Base-by-base conservation (phyloP, 2,797 vertebrate species). In the Hylomyscus alleni region DNA sequence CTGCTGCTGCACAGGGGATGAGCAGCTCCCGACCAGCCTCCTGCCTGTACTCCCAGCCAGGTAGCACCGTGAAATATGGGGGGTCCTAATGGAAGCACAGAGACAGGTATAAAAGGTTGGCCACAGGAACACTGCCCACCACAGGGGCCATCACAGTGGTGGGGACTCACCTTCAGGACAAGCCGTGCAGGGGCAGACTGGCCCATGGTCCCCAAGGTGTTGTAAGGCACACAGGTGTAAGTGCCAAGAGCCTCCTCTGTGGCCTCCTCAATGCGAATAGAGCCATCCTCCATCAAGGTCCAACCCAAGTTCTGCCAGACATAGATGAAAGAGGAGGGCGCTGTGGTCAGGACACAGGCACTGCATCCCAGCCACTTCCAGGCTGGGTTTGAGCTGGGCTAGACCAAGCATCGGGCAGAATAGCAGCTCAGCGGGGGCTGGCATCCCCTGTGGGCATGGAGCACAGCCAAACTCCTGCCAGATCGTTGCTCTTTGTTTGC, bases 221-320 rank as follows among this genome's bases (percentile, higher is more conserved):
- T 99, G 99, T 99, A 99, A 99, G 99, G 99, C 99, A 99, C 99
- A 98, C 99, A 99, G 99, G 99, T 99, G 98, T 99, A 99, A 98
- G 99, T 99, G 99, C 99, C 99, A 97, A 99, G 99, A 98, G 99
- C 99, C 97, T 99, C 99, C 98, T 99, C 99, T 91, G 99, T 99
- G 98, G 99, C 99, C 99, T 99, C 99, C 93, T 99, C 99, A 90
- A 99, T 99, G 89, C 99, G 99, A 98, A 99, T 99, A 96, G 99
- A 99, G 98, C 99, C 99, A 14, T 99, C 99, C 83, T 99, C 99
- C 99, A 99, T 98, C 98, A 99, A 98, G 98, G 99, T 99, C 99
- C 99, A 99, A 92, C 99, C 99, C 26, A 99, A 97, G 97, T 99
- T 99, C 99, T 99, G 97, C 54, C 44, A 75, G 15, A 95, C 0